Percentiles rank a stretch among this genome's conserved stretches.
Evolutionary conservation across 2,888 invertebrate genomes (phyloP).

Genomic region (Ametastegia equiseti): DNA sequence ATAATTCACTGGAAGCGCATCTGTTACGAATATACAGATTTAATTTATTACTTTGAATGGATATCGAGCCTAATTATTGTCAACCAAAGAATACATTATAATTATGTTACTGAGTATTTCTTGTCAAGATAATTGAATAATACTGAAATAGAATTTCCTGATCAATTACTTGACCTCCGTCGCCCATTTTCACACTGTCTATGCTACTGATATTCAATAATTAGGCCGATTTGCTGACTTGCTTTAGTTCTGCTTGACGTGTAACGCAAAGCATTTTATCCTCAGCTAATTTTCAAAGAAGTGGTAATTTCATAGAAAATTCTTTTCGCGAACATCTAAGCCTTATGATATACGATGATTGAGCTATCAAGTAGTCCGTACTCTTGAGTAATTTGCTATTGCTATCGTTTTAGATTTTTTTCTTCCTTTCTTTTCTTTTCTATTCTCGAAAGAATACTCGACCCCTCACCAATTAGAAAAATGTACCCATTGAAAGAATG

Average conservation of each 20-base stretch:
- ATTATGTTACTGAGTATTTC: neutral
- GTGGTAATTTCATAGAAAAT: constrained; percentile 33
- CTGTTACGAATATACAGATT: neutral
- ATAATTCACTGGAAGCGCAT: constrained; percentile 16
- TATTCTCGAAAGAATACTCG: neutral
- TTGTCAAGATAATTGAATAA: neutral
- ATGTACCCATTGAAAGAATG: neutral
- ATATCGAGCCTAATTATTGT: neutral
- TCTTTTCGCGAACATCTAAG: neutral
- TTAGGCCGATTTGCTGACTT: neutral
- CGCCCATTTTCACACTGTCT: neutral
- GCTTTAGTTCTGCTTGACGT: neutral
- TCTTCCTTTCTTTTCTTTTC: no score
- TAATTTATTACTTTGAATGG: neutral
- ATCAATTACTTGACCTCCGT: neutral
- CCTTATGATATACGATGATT: constrained; percentile 33
- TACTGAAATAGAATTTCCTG: neutral
- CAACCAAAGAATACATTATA: neutral
- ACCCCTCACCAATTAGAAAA: constrained; percentile 29
- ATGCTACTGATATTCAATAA: neutral
- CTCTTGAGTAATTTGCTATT: constrained; percentile 35
- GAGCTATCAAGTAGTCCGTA: constrained; percentile 15
- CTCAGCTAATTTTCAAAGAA: neutral
- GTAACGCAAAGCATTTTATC: neutral
- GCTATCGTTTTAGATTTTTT: constrained; percentile 20